Evolutionary conservation across 2,888 invertebrate species (phyloP), one percentile per base, ranked within the genome.

Genomic region (Parasteatoda lunata): DNA sequence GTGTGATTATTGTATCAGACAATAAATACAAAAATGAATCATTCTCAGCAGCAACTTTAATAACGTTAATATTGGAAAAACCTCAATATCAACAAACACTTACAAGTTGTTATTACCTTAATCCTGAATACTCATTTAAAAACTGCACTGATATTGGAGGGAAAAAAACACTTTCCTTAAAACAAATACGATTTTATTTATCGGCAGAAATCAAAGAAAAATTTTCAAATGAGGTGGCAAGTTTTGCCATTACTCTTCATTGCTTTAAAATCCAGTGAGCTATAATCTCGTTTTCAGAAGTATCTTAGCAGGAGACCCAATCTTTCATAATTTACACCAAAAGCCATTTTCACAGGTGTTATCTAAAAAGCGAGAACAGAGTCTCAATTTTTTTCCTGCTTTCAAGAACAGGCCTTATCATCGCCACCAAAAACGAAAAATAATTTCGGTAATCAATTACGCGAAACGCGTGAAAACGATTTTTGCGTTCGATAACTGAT

Each of bases 371-470:
- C 71, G 51, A 51, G 65, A n/a, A 59, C 9, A 45, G n/a, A 75
- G 69, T 48, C 9, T 8, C 59, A 52, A 77, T 84, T 84, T 84
- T 84, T 30, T 30, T 30, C 2, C 30, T 30, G 30, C 30, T 30
- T 30, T 30, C 30, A 30, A 80, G 78, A 30, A 51, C 59, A 54
- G 64, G 83, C 73, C 49, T 80, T 86, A 86, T 86, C 85, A 64
- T 9, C 45, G 72, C 65, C 70, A 51, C 49, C 65, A 64, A 73
- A 83, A 83, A 83, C 76, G 80, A 81, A 81, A 78, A 86, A 86
- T 86, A 86, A 86, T 86, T 86, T 77, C 85, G 71, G 85, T 77
- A 86, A 86, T 86, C 85, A 86, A 86, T 86, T 86, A 86, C 85
- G 4, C 68, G 52, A 52, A 52, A 68, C 9, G 59, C n/a, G 59